Base-by-base conservation (phyloP, 2,113 vertebrate genomes). In the Crotalus horridus region DNA sequence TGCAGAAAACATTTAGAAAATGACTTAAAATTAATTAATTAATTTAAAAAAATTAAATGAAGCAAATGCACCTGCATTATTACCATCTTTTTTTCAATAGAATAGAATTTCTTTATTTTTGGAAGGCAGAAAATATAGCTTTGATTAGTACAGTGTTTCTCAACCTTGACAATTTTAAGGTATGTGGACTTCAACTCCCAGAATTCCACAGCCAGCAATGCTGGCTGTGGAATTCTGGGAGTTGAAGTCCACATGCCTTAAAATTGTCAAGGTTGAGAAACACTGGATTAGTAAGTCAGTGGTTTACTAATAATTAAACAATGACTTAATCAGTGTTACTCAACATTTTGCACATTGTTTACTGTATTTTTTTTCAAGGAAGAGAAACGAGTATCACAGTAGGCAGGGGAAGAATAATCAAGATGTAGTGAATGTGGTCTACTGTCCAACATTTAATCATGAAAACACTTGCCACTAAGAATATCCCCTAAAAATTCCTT, bases 381-480 rank as follows among this genome's bases (percentile, higher is more conserved):
- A 20, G 74, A 81, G 33, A 81, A 39, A 88, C 87, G 0, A 1
- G 0, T 92, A 93, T 90, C 89, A 87, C 17, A 2, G 93, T 4
- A 64, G 87, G 48, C 26, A 90, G 95, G 81, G 43, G 89, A 94
- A 94, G n/a, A 29, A 89, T 9, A 95, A 56, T 33, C 87, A 33
- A 93, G 59, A 26, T 59, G 33, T 11, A 94, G 53, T 26, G 89
- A 91, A 48, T 89, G 85, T 39, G 69, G 69, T 39, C 15, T 81
- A 81, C 46, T 26, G 6, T 43, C 54, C 29, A 24, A 56, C 21
- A 58, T 39, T 26, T 89, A 89, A 24, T 33, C 58, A 55, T 23
- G 33, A 58, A 12, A 58, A 89, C 7, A 6, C 39, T 24, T 5
- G 1, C 20, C 55, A 56, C 12, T 20, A 54, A 54, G 87, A 24